phyloP scores from a whole-genome alignment of 1,140 invertebrate species.

The Rhizoglyphus robini region DNA sequence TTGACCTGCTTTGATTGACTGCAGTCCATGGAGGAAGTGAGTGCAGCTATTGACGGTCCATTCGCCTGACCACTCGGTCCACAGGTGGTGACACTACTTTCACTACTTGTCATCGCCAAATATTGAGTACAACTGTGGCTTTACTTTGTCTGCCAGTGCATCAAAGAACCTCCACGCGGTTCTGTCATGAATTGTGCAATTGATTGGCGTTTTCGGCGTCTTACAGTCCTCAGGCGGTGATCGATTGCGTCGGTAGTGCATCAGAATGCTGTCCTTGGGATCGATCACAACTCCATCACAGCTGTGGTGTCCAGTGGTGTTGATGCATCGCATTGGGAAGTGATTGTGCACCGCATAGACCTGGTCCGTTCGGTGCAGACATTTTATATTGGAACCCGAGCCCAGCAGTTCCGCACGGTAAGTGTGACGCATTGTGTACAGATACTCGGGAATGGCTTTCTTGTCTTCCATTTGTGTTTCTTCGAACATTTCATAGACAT shows the following conservation, averaged over 20 bases:
- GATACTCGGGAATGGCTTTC: conserved; percentile 62
- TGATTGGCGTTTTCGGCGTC: neutral
- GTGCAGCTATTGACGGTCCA: too few species aligned
- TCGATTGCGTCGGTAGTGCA: conserved; percentile 14
- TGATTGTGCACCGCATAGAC: conserved; percentile 81
- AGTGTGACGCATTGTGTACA: conserved; percentile 86
- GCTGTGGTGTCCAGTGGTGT: conserved; percentile 36
- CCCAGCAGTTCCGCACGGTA: conserved; percentile 74
- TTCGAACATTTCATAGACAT: conserved; percentile 23
- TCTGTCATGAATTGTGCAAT: neutral
- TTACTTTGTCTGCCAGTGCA: neutral
- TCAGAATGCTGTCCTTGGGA: neutral
- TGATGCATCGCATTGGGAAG: conserved; percentile 71
- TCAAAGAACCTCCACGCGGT: neutral
- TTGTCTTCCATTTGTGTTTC: neutral
- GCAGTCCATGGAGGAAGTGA: too few species aligned
- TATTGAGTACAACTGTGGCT: neutral
- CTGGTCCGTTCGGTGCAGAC: conserved; percentile 76
- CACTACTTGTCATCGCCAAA: neutral
- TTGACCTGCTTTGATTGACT: too few species aligned
- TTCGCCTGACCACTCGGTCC: too few species aligned
- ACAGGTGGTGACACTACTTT: too few species aligned
- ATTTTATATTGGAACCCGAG: conserved; percentile 80
- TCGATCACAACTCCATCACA: neutral
- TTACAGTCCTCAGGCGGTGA: neutral